Evolutionary conservation across 1,140 invertebrate species (phyloP), one percentile per base, ranked within the genome.

Genomic region (Lordiphosa clarofinis): DNA sequence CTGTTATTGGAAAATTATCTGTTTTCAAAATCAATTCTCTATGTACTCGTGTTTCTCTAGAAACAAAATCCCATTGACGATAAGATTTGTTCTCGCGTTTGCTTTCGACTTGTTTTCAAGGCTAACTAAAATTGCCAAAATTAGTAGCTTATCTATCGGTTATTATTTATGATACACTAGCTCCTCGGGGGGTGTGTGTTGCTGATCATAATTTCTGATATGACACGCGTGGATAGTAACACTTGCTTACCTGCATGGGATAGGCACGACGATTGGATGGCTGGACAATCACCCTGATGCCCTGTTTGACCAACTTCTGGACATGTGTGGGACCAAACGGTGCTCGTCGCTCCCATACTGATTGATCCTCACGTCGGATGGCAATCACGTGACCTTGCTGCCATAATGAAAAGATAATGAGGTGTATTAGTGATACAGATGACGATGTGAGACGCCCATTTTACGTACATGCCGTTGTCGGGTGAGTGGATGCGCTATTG

Each of bases 201-300:
- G 35, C 12, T 49, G 21, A 24, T 28, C 44, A 59, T 44, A 49
- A 35, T 48, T 53, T 59, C 47, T 11, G 64, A 68, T 68, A 68
- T 59, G 58, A 47, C 40, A 42, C 37, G 36, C 12, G n/a, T 66
- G 63, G 61, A 66, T 56, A 65, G 31, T 44, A 44, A 50, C 61
- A 31, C 6, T 15, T 38, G 59, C 59, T 90, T 50, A 92, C 95
- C 92, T 98, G 95, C 91, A 98, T 97, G 3, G 98, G 97, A 91
- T 99, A 99, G 1, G 98, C 97, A 42, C 99, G 91, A 71, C 98
- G 90, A 89, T 99, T 99, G 28, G 97, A 99, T 0, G 99, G 98
- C 87, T 99, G 99, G 0, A 99, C 97, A 9, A 99, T 94, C 13
- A 99, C 98, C 90, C 96, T 97, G 8, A 98, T 93, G 3, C 97